Evolutionary conservation across 35 echinoderm and acorn worm species (phyloP).

Genomic region (Eucidaris tribuloides): DNA sequence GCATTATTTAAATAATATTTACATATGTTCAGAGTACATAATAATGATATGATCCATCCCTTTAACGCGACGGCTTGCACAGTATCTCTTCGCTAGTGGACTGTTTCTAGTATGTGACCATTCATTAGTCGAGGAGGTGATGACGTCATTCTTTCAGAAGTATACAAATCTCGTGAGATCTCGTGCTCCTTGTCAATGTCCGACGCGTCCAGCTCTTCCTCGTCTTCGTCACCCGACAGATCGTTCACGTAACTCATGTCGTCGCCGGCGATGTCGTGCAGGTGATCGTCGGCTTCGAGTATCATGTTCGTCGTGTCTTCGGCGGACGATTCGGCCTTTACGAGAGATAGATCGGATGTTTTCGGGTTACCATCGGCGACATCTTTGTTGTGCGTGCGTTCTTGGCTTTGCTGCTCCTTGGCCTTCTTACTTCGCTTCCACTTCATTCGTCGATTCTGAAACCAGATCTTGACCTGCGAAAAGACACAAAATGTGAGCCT

Average conservation of each 20-base stretch:
- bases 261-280: not conserved
- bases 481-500: slow-evolving; percentile 7
- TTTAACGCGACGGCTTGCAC: not conserved
- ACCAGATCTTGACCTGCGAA: slow-evolving; percentile 94
- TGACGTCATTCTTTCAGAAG: slow-evolving; percentile 16
- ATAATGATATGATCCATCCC: not conserved
- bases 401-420: slow-evolving; percentile 54
- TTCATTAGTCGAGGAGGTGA: not conserved
- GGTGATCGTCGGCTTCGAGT: not conserved
- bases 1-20: no score
- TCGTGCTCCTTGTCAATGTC: not conserved
- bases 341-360: not conserved
- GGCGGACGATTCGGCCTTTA: not conserved
- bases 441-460: slow-evolving; percentile 98
- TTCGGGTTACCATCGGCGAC: not conserved
- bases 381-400: not conserved
- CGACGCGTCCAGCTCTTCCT: not conserved
- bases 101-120: slow-evolving; percentile 2
- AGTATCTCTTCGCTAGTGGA: not conserved
- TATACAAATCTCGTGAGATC: not conserved
- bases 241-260: not conserved
- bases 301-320: not conserved
- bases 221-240: not conserved
- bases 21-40: no score
- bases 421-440: slow-evolving; percentile 98